Evolutionary conservation across 2,113 vertebrate species (phyloP).

Genomic region (Chaetodon auriga): DNA sequence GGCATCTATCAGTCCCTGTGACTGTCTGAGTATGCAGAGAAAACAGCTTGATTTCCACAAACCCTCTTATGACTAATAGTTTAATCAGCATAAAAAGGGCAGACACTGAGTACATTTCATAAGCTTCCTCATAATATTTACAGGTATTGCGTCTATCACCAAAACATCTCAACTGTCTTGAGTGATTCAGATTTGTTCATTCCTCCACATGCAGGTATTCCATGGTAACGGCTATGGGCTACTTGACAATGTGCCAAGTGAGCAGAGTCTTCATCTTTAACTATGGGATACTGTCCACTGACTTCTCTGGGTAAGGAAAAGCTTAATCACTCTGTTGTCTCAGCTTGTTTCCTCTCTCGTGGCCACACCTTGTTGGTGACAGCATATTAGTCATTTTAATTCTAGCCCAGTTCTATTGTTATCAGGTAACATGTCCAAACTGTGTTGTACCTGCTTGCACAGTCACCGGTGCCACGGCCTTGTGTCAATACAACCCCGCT

Average conservation of each 20-base stretch:
- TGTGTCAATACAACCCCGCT: slow-evolving; percentile 62
- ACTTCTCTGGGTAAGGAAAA: slow-evolving; percentile 86
- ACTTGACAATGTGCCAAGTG: slow-evolving; percentile 83
- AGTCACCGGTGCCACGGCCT: slow-evolving; percentile 13
- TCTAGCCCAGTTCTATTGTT: slow-evolving; percentile 23
- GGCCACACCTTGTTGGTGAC: slow-evolving; percentile 25
- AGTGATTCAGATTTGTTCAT: background rate
- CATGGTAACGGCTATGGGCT: slow-evolving; percentile 83
- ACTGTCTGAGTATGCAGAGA: background rate
- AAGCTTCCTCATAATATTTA: background rate
- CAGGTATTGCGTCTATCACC: background rate
- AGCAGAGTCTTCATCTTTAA: slow-evolving; percentile 85
- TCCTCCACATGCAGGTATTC: slow-evolving; percentile 76
- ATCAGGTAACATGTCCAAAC: slow-evolving; percentile 37
- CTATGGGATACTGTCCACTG: slow-evolving; percentile 86
- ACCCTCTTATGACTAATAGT: background rate
- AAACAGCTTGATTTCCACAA: background rate
- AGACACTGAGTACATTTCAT: background rate
- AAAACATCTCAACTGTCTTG: background rate
- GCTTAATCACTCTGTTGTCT: background rate
- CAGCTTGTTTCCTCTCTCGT: background rate
- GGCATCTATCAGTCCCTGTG: background rate
- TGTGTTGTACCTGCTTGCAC: slow-evolving; percentile 9
- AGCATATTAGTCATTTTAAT: slow-evolving; percentile 21
- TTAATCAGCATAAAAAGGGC: background rate